A percentile compares a stretch with the other conserved stretches of the same genome.
Evolutionary conservation across 2,888 invertebrate genomes (phyloP).

Genomic region (Tipula confusa): DNA sequence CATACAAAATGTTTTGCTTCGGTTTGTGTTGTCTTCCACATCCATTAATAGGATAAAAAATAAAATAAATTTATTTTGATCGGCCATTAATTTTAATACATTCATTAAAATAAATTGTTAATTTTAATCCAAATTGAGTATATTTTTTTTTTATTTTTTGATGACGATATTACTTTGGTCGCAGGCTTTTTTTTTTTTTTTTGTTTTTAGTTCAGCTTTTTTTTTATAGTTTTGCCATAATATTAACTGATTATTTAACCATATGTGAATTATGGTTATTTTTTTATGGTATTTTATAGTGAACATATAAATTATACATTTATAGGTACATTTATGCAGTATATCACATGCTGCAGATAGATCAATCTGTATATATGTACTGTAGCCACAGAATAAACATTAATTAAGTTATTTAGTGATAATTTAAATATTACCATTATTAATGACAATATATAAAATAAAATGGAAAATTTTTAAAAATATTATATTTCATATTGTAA

Average conservation of each 20-base stretch:
- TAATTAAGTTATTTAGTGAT: not conserved
- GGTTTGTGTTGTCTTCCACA: not conserved
- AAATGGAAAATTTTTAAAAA: no score
- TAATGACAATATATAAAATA: no score
- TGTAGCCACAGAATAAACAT: not conserved
- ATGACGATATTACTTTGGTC: not conserved
- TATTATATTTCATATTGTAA: no score
- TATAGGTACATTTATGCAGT: not conserved
- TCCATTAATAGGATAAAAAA: not conserved
- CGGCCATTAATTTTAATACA: not conserved
- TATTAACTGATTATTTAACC: conserved; percentile 12
- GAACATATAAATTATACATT: not conserved
- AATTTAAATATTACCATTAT: not conserved
- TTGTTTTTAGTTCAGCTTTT: not conserved
- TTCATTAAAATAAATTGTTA: conserved; percentile 25
- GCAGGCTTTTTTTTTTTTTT: not conserved
- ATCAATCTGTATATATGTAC: not conserved
- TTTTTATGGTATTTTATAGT: not conserved
- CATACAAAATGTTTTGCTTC: not conserved
- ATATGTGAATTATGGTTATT: conserved; percentile 4
- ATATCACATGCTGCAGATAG: not conserved
- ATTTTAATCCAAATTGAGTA: conserved; percentile 3
- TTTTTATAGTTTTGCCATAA: not conserved
- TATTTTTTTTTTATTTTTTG: not conserved
- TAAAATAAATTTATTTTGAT: not conserved